Conservation (phyloP, 1,140 invertebrate genomes). For the Neomicropteryx cornuta region DNA sequence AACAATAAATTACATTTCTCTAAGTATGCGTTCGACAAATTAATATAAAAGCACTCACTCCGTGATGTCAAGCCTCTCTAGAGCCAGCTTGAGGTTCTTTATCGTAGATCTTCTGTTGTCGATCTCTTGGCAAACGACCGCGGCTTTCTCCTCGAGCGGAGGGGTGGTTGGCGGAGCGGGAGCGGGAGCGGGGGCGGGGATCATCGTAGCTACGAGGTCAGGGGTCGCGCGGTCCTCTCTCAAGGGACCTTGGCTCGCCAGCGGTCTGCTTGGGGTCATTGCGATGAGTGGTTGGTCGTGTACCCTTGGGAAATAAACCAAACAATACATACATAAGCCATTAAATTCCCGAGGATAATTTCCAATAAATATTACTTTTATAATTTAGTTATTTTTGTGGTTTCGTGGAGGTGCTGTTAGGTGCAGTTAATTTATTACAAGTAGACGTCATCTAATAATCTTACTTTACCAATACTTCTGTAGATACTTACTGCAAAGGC, state of each 20-base stretch:
- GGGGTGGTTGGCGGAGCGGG: conserved; percentile 40
- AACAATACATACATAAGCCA: background rate
- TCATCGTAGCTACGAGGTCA: conserved; percentile 17
- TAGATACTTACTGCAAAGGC: too few species aligned
- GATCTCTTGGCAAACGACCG: conserved; percentile 52
- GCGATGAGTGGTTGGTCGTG: conserved; percentile 52
- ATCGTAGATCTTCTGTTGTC: conserved; percentile 60
- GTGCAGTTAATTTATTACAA: too few species aligned
- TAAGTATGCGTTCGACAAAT: background rate
- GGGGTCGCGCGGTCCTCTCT: conserved; percentile 20
- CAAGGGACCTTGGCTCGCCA: conserved; percentile 23
- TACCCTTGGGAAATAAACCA: conserved; percentile 30
- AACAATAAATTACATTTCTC: background rate
- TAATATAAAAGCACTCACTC: conserved; percentile 47
- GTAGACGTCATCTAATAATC: too few species aligned
- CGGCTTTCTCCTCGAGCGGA: conserved; percentile 55
- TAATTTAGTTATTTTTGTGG: too few species aligned
- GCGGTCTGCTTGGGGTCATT: conserved; percentile 28
- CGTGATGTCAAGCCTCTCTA: conserved; percentile 67
- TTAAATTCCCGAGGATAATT: background rate
- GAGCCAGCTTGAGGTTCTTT: conserved; percentile 60
- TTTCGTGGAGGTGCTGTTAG: too few species aligned
- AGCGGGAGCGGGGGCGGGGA: conserved; percentile 27
- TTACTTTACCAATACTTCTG: too few species aligned
- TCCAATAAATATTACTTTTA: too few species aligned